Percentiles rank a stretch among this genome's conserved stretches.
Evolutionary conservation across 37 sponge, comb jelly and placozoan species (phyloP).

Genomic region (Geodia barretti): DNA sequence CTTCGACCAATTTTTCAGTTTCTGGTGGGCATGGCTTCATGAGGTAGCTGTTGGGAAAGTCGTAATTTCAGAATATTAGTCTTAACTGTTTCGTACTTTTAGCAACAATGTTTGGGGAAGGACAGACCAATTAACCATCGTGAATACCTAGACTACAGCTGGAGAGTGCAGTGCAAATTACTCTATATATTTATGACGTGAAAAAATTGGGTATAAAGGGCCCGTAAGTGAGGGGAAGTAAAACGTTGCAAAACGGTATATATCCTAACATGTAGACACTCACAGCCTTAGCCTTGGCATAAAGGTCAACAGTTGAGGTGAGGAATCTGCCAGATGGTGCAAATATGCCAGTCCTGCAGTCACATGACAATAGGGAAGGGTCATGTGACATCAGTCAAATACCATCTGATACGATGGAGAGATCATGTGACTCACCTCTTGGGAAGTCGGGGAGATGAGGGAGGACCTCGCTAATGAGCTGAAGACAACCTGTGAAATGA

Average conservation of each 20-base stretch:
- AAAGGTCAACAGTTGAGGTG: slow-evolving; percentile 3
- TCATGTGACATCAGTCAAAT: too few species aligned
- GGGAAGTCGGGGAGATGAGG: slow-evolving; percentile 40
- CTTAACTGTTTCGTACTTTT: too few species aligned
- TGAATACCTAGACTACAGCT: too few species aligned
- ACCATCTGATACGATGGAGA: background rate
- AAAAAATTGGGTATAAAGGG: too few species aligned
- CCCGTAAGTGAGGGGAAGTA: too few species aligned
- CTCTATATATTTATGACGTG: too few species aligned
- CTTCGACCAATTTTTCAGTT: slow-evolving; percentile 18
- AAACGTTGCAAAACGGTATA: too few species aligned
- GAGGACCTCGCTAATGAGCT: slow-evolving; percentile 17
- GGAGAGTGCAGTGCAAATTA: too few species aligned
- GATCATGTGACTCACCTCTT: slow-evolving; percentile 36
- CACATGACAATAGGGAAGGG: too few species aligned
- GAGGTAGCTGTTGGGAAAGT: slow-evolving; percentile 19
- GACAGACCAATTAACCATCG: too few species aligned
- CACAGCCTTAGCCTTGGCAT: slow-evolving; percentile 12
- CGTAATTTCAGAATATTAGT: too few species aligned
- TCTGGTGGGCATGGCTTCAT: slow-evolving; percentile 38
- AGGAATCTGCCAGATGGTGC: slow-evolving; percentile 10
- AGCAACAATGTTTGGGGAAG: too few species aligned
- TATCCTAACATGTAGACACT: background rate
- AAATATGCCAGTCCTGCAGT: slow-evolving; percentile 45
- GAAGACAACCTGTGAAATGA: slow-evolving; percentile 52